These are phyloP conservation scores for Ceratitis capitata DNA, from an alignment of 1,140 invertebrate species.

Conservation along the genomic window DNA sequence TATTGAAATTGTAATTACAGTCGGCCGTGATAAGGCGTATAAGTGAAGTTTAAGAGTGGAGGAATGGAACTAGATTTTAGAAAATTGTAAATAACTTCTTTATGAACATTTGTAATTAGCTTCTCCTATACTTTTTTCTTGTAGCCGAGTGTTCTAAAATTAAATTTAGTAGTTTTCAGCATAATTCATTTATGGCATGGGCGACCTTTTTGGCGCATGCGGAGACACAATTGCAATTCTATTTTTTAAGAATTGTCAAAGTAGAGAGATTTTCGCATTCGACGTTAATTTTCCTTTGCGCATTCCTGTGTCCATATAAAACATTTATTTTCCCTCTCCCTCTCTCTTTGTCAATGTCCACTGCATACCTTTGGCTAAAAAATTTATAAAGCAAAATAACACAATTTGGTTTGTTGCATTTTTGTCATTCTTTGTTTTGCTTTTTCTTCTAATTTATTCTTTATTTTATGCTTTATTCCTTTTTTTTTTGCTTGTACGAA, in stretches of 20 bases:
- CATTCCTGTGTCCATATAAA: background rate
- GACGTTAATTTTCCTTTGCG: background rate
- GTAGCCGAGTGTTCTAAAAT: too few relatives aligned
- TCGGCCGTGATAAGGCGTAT: too few relatives aligned
- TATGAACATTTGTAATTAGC: background rate
- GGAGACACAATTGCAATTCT: background rate
- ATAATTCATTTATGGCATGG: background rate
- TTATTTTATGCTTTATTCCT: too few relatives aligned
- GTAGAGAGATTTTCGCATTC: background rate
- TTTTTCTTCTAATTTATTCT: background rate
- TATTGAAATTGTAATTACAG: too few relatives aligned
- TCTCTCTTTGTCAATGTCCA: too few relatives aligned
- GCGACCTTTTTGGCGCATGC: background rate
- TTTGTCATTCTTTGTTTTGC: background rate
- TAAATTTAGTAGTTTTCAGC: too few relatives aligned
- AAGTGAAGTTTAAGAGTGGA: too few relatives aligned
- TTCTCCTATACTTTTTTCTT: background rate
- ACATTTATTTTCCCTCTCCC: background rate
- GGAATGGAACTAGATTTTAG: too few relatives aligned
- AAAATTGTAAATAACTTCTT: too few relatives aligned
- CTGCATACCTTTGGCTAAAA: background rate
- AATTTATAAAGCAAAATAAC: conserved; percentile 30
- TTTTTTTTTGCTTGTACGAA: too few relatives aligned
- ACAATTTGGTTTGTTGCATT: background rate
- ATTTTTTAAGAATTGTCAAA: background rate